phyloP scores from a whole-genome alignment of 2,888 invertebrate species.

The Chaitophorus viminalis region DNA sequence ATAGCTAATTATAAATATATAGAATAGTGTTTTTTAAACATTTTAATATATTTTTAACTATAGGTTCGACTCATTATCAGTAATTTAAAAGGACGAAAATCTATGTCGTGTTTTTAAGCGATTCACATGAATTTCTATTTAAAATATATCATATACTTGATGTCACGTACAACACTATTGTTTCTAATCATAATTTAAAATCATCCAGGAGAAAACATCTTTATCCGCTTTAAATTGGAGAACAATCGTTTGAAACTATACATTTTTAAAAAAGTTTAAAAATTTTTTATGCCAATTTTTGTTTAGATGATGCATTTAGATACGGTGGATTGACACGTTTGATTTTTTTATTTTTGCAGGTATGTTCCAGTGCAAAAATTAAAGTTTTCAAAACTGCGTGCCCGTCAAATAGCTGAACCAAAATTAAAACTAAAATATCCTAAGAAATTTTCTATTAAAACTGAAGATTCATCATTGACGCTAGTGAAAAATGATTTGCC shows the following conservation, averaged over 20 bases:
- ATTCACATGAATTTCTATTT: slow-evolving; percentile 29
- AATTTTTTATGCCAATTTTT: neutral
- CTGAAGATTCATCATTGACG: slow-evolving; percentile 6
- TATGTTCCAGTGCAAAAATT: slow-evolving; percentile 46
- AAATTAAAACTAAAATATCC: slow-evolving; percentile 48
- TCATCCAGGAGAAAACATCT: neutral
- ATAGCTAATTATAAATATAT: neutral
- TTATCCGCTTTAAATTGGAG: slow-evolving; percentile 23
- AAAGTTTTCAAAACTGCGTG: slow-evolving; percentile 41
- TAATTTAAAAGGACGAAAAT: neutral
- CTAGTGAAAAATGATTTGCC: slow-evolving; percentile 51
- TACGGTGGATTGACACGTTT: slow-evolving; percentile 2
- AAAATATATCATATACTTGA: neutral
- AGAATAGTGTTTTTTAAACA: neutral
- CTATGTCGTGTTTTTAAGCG: neutral
- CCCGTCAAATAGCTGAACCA: slow-evolving; percentile 40
- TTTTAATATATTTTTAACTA: neutral
- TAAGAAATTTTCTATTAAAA: slow-evolving; percentile 31
- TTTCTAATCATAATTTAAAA: slow-evolving; percentile 36
- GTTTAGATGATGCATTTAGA: neutral
- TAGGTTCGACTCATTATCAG: neutral
- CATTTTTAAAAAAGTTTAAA: neutral
- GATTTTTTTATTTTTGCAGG: slow-evolving; percentile 17
- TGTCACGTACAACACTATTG: slow-evolving; percentile 45
- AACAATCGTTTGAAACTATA: slow-evolving; percentile 42